Evolutionary conservation across 2,797 vertebrate species (phyloP).

Genomic region (Petrocephalus schoutedeni): DNA sequence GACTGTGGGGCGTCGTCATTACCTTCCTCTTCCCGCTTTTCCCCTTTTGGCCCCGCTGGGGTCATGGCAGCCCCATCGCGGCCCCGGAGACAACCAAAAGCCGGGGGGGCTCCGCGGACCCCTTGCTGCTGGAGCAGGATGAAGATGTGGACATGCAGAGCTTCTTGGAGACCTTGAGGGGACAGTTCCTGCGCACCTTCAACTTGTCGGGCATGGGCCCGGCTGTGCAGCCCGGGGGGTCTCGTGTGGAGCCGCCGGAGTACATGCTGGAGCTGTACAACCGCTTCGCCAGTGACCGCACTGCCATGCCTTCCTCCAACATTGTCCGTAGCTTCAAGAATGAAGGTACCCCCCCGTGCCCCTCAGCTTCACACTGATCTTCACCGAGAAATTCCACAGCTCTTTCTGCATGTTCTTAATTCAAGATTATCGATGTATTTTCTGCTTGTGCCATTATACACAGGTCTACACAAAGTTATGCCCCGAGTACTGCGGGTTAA

Average conservation of each 20-base stretch:
- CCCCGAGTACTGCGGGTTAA: background rate
- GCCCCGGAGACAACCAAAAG: slow-evolving; percentile 73
- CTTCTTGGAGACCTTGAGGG: slow-evolving; percentile 78
- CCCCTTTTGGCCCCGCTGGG: slow-evolving; percentile 51
- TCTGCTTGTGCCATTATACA: background rate
- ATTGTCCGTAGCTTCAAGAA: slow-evolving; percentile 97
- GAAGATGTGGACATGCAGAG: slow-evolving; percentile 71
- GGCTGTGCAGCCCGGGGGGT: slow-evolving; percentile 51
- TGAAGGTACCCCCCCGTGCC: slow-evolving; percentile 72
- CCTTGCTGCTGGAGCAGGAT: slow-evolving; percentile 74
- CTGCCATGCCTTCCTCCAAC: slow-evolving; percentile 85
- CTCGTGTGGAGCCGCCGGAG: slow-evolving; percentile 83
- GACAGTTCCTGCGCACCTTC: slow-evolving; percentile 81
- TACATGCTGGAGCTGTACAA: slow-evolving; percentile 99
- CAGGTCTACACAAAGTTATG: background rate
- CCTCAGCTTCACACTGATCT: background rate
- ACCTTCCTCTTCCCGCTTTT: slow-evolving; percentile 56
- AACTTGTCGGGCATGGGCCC: slow-evolving; percentile 82
- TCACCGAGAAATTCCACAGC: background rate
- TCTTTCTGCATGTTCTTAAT: background rate
- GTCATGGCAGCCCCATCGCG: slow-evolving; percentile 73
- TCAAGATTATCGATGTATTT: background rate
- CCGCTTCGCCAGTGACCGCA: slow-evolving; percentile 84
- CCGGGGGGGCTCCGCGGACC: slow-evolving; percentile 74
- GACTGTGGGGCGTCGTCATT: slow-evolving; percentile 50